A percentile compares a stretch with the other conserved stretches of the same genome.
Evolutionary conservation across 2,888 invertebrate genomes (phyloP).

Genomic region (Rotaria macrura): DNA sequence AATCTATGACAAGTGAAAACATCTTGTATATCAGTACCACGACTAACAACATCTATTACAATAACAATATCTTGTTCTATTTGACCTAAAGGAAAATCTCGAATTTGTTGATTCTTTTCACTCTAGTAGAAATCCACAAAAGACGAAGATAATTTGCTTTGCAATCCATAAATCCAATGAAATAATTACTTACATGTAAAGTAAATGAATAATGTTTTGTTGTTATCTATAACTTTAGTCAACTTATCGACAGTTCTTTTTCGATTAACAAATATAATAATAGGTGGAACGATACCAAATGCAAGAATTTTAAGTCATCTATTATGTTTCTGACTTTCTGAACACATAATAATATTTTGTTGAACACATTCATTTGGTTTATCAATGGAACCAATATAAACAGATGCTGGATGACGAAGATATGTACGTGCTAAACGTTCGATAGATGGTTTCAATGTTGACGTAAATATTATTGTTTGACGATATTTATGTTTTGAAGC

Average conservation of each 20-base stretch:
- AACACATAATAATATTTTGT: constrained; percentile 87
- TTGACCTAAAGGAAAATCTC: constrained; percentile 91
- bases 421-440: constrained; percentile 88
- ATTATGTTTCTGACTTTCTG: constrained; percentile 87
- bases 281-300: constrained; percentile 77
- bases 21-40: constrained; percentile 99
- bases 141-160: no score
- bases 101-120: constrained; percentile 97
- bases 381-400: constrained; percentile 88
- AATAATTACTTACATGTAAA: constrained; percentile 32
- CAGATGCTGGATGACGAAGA: constrained; percentile 84
- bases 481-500: constrained; percentile 87
- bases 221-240: constrained; percentile 87
- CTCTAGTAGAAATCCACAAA: constrained; percentile 59
- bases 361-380: constrained; percentile 94
- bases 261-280: constrained; percentile 98
- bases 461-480: constrained; percentile 98
- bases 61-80: constrained; percentile 97
- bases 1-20: constrained; percentile 95
- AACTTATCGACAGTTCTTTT: constrained; percentile 98
- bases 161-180: constrained; percentile 44
- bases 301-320: constrained; percentile 84
- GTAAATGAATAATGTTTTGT: constrained; percentile 54
- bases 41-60: constrained; percentile 96
- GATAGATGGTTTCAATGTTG: constrained; percentile 96